Evolutionary conservation across 2,888 invertebrate species (phyloP).

Genomic region (Sinohyriopsis cumingii): DNA sequence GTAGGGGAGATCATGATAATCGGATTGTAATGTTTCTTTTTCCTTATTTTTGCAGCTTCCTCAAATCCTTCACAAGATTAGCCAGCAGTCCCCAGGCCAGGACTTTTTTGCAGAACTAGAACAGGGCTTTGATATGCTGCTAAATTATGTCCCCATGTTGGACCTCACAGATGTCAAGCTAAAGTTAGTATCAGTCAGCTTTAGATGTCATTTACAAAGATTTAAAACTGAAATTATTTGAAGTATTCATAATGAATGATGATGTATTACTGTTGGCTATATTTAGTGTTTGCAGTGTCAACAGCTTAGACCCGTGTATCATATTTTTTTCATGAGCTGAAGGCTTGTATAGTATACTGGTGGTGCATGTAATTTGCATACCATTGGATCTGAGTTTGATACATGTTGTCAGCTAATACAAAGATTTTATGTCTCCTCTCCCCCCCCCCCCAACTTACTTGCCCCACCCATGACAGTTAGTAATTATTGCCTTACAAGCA

Average conservation of each 20-base stretch:
- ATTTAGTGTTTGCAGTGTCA: slow-evolving; percentile 4
- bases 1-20: background rate
- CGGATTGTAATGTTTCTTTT: background rate
- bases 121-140: slow-evolving; percentile 87
- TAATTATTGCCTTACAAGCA: no score
- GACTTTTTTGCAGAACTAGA: slow-evolving; percentile 85
- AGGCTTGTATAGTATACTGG: no score
- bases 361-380: no score
- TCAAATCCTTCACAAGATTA: slow-evolving; percentile 56
- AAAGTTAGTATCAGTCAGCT: slow-evolving; percentile 72
- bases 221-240: background rate
- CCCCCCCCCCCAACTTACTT: no score
- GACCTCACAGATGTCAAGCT: slow-evolving; percentile 92
- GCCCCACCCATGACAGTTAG: no score
- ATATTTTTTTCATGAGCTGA: no score
- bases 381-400: no score
- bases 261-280: background rate
- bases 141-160: slow-evolving; percentile 87
- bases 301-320: no score
- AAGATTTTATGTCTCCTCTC: no score
- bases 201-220: no score
- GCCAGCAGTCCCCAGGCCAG: slow-evolving; percentile 63
- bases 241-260: background rate
- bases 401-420: no score
- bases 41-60: slow-evolving; percentile 46